Percentiles rank a stretch among this genome's conserved stretches.
Evolutionary conservation across 2,113 vertebrate genomes (phyloP).

Genomic region (Gadus macrocephalus): DNA sequence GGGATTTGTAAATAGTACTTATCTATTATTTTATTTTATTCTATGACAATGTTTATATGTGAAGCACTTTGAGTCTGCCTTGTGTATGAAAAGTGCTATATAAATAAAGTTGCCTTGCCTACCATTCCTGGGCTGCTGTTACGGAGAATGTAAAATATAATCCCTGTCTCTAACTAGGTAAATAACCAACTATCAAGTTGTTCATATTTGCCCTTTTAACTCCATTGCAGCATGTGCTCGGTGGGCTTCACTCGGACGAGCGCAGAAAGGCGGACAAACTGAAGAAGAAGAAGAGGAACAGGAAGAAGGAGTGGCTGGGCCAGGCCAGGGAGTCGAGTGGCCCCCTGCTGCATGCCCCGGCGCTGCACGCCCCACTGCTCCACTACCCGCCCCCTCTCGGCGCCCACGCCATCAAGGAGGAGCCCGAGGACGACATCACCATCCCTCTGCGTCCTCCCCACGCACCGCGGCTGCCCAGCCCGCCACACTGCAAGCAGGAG

Average conservation of each 20-base stretch:
- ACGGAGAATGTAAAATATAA: too few relatives aligned
- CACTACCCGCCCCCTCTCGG: constrained; percentile 47
- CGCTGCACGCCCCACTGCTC: constrained; percentile 23
- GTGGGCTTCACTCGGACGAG: constrained; percentile 55
- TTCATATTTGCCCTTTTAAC: background rate
- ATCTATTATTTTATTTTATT: too few relatives aligned
- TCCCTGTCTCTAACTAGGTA: too few relatives aligned
- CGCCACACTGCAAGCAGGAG: constrained; percentile 61
- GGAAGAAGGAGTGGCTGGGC: constrained; percentile 75
- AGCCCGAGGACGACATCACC: constrained; percentile 75
- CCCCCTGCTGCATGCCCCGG: constrained; percentile 26
- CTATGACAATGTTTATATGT: too few relatives aligned
- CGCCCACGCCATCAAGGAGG: constrained; percentile 78
- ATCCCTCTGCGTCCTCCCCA: constrained; percentile 53
- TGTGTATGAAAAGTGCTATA: too few relatives aligned
- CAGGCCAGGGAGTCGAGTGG: constrained; percentile 49
- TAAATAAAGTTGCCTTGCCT: too few relatives aligned
- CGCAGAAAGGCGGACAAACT: constrained; percentile 85
- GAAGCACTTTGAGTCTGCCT: too few relatives aligned
- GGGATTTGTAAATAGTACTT: too few relatives aligned
- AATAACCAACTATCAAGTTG: too few relatives aligned
- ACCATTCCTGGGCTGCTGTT: too few relatives aligned
- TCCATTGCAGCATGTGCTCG: constrained; percentile 45
- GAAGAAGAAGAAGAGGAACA: constrained; percentile 89
- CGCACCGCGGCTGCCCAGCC: constrained; percentile 21